Evolutionary conservation across 2,888 invertebrate genomes (phyloP), one percentile per base, ranked within the genome.

Genomic region (Mythimna lalbum): DNA sequence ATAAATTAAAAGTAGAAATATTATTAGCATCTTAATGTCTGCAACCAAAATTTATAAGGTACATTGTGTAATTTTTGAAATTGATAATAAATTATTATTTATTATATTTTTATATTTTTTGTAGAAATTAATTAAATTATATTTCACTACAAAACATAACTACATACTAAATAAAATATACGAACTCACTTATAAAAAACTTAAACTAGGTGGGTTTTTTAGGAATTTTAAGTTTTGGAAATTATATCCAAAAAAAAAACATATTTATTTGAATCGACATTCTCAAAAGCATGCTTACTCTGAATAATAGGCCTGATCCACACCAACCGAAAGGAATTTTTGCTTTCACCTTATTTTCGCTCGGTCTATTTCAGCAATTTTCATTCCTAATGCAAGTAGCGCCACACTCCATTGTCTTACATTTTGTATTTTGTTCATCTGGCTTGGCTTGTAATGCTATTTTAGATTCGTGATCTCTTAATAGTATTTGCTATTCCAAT

Each of bases 391-490:
- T 81, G 78, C 72, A 77, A 84, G 85, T 82, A 80, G 84, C 82
- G 79, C 78, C 79, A 82, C 88, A 88, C 85, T 81, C 88, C 89
- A 92, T 93, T 92, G 91, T 90, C 88, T 82, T 83, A 84, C 84
- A 82, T 84, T 89, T 91, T 88, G 84, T 90, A 86, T 90, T 90
- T 87, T 88, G 88, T 88, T 91, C 87, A 88, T 85, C 87, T 88
- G 80, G 78, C 78, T 83, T 81, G 84, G 87, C 86, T 84, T 88
- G 89, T 89, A 89, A 86, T 81, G 89, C 92, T 93, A 93, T 94
- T 94, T 93, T 90, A 91, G 90, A 92, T 91, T 92, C 92, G 90
- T 93, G 94, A 93, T 93, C 92, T 93, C 92, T 93, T 92, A 92
- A 94, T 93, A 91, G 91, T 89, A 89, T 91, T 92, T 79, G 88